Percentiles rank a stretch among this genome's conserved stretches.
Conservation (phyloP, 2,888 invertebrate genomes). For the Lissocephala sabroskyi region DNA sequence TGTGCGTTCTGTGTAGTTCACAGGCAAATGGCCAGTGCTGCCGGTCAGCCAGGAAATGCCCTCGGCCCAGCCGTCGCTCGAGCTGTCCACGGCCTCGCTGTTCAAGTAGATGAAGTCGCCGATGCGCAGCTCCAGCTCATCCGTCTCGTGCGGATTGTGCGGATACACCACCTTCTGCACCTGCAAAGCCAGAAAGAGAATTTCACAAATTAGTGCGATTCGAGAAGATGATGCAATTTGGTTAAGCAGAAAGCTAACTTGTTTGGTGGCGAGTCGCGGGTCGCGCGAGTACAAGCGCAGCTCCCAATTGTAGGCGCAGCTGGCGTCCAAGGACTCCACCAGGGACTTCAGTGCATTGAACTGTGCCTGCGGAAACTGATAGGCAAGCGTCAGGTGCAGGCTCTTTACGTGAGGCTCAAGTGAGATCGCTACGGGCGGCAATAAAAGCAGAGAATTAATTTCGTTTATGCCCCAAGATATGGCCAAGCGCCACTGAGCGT, state of each 20-base stretch:
- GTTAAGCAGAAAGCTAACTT: conserved; percentile 72
- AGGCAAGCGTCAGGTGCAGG: conserved; percentile 89
- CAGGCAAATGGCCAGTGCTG: conserved; percentile 84
- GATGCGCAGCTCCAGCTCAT: conserved; percentile 87
- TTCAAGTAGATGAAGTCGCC: conserved; percentile 91
- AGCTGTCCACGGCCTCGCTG: conserved; percentile 80
- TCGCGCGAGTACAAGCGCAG: conserved; percentile 90
- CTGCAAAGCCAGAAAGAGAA: conserved; percentile 62
- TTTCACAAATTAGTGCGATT: not conserved
- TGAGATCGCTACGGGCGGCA: conserved; percentile 77
- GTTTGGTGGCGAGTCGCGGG: conserved; percentile 81
- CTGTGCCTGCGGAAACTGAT: conserved; percentile 84
- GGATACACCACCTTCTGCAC: conserved; percentile 86
- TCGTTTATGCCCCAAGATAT: too few species aligned
- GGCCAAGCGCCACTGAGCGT: too few species aligned
- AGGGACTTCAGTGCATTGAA: conserved; percentile 82
- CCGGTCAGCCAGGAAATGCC: conserved; percentile 76
- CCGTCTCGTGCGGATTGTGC: conserved; percentile 82
- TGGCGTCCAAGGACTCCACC: conserved; percentile 81
- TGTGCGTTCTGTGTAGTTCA: conserved; percentile 86
- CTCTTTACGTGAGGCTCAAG: conserved; percentile 88
- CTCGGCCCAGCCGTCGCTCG: conserved; percentile 90
- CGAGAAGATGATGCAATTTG: not conserved
- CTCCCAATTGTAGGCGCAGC: conserved; percentile 84
- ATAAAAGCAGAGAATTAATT: too few species aligned